phyloP scores from a whole-genome alignment of 2,888 invertebrate species.

The Papilio elwesi region DNA sequence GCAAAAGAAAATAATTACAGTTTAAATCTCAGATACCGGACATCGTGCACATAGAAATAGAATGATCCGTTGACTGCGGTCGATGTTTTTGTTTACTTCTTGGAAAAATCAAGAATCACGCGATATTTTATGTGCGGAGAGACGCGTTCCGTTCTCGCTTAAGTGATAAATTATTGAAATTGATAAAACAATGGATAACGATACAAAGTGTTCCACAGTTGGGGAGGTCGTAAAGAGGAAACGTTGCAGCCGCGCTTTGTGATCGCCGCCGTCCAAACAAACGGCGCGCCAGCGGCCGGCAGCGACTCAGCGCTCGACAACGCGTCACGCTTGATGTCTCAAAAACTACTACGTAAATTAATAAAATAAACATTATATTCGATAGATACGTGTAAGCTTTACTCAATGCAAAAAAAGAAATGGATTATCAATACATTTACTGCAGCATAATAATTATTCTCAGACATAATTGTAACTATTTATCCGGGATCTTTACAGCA shows the following conservation, averaged over 20 bases:
- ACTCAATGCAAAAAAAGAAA: too few species aligned
- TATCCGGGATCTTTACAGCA: too few species aligned
- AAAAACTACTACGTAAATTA: neutral
- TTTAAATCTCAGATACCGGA: constrained; percentile 37
- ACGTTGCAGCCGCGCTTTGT: constrained; percentile 78
- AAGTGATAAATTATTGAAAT: constrained; percentile 81
- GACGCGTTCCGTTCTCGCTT: constrained; percentile 74
- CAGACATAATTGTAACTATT: too few species aligned
- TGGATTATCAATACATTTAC: too few species aligned
- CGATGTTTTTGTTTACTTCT: constrained; percentile 56
- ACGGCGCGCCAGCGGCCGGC: constrained; percentile 50
- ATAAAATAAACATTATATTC: neutral
- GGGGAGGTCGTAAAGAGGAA: constrained; percentile 79
- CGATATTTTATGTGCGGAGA: constrained; percentile 65
- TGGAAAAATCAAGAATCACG: constrained; percentile 66
- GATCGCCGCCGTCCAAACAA: constrained; percentile 79
- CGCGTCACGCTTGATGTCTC: constrained; percentile 31
- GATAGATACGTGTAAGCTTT: neutral
- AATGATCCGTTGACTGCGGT: constrained; percentile 43
- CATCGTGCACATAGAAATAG: constrained; percentile 46
- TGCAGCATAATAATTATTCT: too few species aligned
- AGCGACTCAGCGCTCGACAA: neutral
- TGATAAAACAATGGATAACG: constrained; percentile 81
- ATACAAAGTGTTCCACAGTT: constrained; percentile 79
- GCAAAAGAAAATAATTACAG: constrained; percentile 37